Evolutionary conservation across 2,113 vertebrate species (phyloP).

Genomic region (Hydrolagus affinis): DNA sequence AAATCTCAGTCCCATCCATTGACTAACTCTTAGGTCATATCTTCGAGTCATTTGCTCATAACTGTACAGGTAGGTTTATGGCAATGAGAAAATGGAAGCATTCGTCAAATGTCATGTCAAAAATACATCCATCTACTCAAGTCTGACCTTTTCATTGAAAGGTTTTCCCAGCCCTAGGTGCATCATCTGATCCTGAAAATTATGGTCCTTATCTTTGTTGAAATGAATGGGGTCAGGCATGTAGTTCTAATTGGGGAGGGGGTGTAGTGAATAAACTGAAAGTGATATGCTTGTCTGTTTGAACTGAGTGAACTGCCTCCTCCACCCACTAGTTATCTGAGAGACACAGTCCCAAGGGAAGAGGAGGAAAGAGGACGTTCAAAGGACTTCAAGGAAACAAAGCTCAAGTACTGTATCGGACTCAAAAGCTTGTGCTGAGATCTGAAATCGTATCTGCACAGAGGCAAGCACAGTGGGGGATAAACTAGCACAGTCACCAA

Average conservation of each 20-base stretch:
- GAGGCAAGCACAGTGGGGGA: constrained; percentile 43
- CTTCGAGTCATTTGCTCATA: neutral
- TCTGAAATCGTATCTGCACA: constrained; percentile 48
- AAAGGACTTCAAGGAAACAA: constrained; percentile 62
- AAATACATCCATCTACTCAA: constrained; percentile 16
- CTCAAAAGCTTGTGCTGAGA: constrained; percentile 47
- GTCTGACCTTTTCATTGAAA: neutral
- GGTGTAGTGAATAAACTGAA: constrained; percentile 43
- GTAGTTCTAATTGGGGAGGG: constrained; percentile 45
- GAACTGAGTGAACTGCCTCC: constrained; percentile 62
- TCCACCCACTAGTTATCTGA: constrained; percentile 66
- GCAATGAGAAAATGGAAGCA: neutral
- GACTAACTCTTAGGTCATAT: neutral
- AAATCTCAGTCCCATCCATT: neutral
- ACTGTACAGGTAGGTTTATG: neutral
- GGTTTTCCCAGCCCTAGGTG: constrained; percentile 1
- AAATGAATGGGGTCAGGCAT: constrained; percentile 46
- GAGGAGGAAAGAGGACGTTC: constrained; percentile 59
- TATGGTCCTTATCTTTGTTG: constrained; percentile 30
- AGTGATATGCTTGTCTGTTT: constrained; percentile 70
- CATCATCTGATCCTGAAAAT: constrained; percentile 8
- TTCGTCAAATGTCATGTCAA: neutral
- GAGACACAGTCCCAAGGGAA: constrained; percentile 68
- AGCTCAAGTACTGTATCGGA: constrained; percentile 62
- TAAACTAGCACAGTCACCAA: constrained; percentile 36